Percentiles rank a stretch among this genome's conserved stretches.
Conservation (phyloP, 2,888 invertebrate genomes). For the Dugesia japonica region DNA sequence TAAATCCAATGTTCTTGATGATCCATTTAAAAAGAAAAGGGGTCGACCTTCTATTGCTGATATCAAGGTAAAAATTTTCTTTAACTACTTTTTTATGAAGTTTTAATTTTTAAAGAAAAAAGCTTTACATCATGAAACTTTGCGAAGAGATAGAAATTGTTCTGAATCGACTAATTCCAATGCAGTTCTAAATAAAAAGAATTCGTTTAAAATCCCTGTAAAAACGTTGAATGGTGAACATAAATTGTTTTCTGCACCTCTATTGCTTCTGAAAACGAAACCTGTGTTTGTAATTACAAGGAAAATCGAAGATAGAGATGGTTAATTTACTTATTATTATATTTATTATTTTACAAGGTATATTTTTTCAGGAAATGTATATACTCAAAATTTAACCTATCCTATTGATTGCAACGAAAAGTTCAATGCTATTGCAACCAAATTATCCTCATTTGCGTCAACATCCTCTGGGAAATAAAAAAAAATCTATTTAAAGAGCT, state of each 20-base stretch:
- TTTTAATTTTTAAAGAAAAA: too few species aligned
- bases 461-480: not conserved
- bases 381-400: not conserved
- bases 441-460: not conserved
- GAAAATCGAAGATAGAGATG: not conserved
- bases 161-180: not conserved
- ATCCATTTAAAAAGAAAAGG: not conserved
- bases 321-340: not conserved
- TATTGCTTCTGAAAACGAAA: not conserved
- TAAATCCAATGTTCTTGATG: too few species aligned
- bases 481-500: not conserved
- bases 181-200: not conserved
- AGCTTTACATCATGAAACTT: not conserved
- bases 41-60: not conserved
- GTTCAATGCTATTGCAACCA: not conserved
- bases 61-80: not conserved
- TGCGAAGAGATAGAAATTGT: not conserved
- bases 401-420: not conserved
- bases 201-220: not conserved
- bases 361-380: not conserved
- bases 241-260: not conserved
- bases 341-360: not conserved
- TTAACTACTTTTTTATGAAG: too few species aligned
- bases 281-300: not conserved
- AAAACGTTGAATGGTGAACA: not conserved